Evolutionary conservation across 2,113 vertebrate genomes (phyloP).

Genomic region (Pampusana beccarii): DNA sequence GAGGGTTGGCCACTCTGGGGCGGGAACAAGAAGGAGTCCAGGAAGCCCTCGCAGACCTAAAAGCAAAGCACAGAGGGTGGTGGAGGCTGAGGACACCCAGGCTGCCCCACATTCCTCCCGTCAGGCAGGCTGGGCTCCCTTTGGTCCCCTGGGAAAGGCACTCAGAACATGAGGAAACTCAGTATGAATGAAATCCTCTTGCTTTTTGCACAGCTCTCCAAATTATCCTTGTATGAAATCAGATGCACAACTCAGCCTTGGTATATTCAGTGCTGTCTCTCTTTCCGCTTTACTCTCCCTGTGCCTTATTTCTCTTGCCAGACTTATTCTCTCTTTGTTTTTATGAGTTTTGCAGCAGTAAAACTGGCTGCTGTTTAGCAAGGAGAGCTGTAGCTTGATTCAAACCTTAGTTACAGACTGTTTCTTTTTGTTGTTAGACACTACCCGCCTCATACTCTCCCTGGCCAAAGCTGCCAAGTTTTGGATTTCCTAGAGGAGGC

Average conservation of each 20-base stretch:
- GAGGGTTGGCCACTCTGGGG: no score
- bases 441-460: conserved; percentile 74
- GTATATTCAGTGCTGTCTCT: background rate
- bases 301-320: conserved; percentile 62
- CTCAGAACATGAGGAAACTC: background rate
- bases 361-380: conserved; percentile 75
- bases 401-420: conserved; percentile 73
- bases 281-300: conserved; percentile 23
- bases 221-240: conserved; percentile 33
- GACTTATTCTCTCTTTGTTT: conserved; percentile 71
- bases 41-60: background rate
- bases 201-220: background rate
- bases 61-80: background rate
- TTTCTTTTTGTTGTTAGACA: conserved; percentile 78
- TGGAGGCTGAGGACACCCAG: background rate
- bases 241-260: background rate
- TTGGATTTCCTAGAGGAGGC: conserved; percentile 79
- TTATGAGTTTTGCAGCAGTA: conserved; percentile 67
- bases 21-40: background rate
- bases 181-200: background rate
- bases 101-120: background rate
- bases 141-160: background rate
- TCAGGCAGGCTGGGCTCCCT: background rate
- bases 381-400: conserved; percentile 70
- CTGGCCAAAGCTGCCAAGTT: conserved; percentile 80